Percentiles rank a stretch among this genome's conserved stretches.
These are phyloP conservation scores for Caenorhabditis sp. DNA, from an alignment of 2,888 invertebrate genomes.

Conservation along the genomic window DNA sequence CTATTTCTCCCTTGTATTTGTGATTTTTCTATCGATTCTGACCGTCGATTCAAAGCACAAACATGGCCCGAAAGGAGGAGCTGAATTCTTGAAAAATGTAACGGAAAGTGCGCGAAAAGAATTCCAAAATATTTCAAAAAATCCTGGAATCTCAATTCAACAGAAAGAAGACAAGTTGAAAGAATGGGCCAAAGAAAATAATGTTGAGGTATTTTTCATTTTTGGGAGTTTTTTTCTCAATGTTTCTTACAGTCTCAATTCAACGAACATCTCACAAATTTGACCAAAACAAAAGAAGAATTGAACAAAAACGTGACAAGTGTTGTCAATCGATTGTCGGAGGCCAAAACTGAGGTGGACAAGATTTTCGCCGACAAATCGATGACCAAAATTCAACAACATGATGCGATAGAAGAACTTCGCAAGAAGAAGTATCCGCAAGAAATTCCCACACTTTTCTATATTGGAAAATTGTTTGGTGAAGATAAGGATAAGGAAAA, in stretches of 20 bases:
- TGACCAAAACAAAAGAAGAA: conserved; percentile 21
- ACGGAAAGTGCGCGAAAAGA: conserved; percentile 13
- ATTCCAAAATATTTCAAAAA: conserved; percentile 29
- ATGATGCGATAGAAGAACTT: conserved; percentile 26
- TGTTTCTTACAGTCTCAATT: conserved; percentile 32
- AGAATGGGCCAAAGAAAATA: conserved; percentile 29
- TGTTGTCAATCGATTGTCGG: conserved; percentile 28
- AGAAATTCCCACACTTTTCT: conserved; percentile 27
- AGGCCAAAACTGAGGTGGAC: conserved; percentile 35
- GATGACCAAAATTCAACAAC: conserved; percentile 31
- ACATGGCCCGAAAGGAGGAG: conserved; percentile 12
- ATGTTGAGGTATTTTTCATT: conserved; percentile 6
- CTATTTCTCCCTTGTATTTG: conserved; percentile 12
- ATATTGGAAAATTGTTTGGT: conserved; percentile 20
- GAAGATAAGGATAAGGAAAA: not conserved
- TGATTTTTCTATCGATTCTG: conserved; percentile 9
- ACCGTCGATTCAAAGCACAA: conserved; percentile 31
- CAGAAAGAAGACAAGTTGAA: conserved; percentile 30
- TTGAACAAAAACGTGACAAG: conserved; percentile 32
- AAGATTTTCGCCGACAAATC: conserved; percentile 26
- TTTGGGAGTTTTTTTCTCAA: no score
- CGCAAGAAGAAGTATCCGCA: conserved; percentile 28
- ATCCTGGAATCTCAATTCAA: conserved; percentile 32
- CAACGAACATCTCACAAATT: conserved; percentile 20
- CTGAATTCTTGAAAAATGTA: conserved; percentile 28